Percentiles rank a stretch among this genome's conserved stretches.
phyloP scores from a whole-genome alignment of 2,113 vertebrate species.

The Triplophysa siluroides region DNA sequence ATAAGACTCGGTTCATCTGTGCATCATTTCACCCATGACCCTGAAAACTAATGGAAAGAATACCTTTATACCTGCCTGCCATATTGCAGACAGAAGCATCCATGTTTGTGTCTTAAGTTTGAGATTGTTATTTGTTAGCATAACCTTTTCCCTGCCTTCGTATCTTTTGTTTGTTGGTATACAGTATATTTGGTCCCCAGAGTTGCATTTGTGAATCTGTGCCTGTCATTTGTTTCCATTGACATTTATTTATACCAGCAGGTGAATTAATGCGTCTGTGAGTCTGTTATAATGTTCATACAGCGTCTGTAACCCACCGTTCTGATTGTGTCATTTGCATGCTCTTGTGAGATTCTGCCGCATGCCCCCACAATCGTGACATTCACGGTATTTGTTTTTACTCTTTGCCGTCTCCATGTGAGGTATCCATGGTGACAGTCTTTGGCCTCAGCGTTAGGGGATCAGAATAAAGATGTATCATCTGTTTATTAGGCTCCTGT shows the following conservation, averaged over 20 bases:
- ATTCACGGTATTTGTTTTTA: slow-evolving; percentile 50
- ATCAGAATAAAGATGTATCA: slow-evolving; percentile 45
- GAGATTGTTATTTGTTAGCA: background rate
- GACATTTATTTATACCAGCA: background rate
- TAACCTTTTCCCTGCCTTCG: background rate
- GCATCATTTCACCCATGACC: slow-evolving; percentile 3
- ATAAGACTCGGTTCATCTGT: background rate
- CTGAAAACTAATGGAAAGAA: background rate
- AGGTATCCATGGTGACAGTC: slow-evolving; percentile 55
- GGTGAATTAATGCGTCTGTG: background rate
- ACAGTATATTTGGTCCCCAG: background rate
- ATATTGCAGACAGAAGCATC: background rate
- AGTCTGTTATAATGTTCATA: background rate
- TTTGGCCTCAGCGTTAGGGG: slow-evolving; percentile 40
- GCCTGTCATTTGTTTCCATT: slow-evolving; percentile 8
- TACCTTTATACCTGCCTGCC: background rate
- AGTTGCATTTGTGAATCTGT: background rate
- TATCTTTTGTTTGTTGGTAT: background rate
- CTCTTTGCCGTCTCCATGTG: slow-evolving; percentile 43
- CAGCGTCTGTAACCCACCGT: background rate
- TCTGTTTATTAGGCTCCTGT: slow-evolving; percentile 23
- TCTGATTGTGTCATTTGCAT: slow-evolving; percentile 31
- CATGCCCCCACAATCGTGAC: slow-evolving; percentile 48
- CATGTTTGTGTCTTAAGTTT: background rate
- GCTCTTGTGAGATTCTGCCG: slow-evolving; percentile 27